These are phyloP conservation scores for Channa maculata DNA, from an alignment of 2,113 vertebrate species.

Conservation along the genomic window DNA sequence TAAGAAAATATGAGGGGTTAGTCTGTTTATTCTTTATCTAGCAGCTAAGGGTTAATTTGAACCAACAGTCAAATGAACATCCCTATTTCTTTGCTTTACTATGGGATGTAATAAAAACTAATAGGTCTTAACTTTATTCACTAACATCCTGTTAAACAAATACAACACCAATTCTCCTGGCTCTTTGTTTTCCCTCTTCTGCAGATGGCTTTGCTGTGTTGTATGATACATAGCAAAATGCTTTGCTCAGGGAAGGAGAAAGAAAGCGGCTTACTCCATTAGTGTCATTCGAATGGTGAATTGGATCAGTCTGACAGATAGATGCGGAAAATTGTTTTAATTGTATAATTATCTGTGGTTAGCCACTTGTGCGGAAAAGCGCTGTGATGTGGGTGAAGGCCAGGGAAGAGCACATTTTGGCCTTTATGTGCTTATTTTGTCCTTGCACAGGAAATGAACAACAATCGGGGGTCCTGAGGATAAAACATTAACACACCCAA, in stretches of 20 bases:
- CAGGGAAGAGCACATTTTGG: constrained; percentile 68
- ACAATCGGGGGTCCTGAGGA: constrained; percentile 75
- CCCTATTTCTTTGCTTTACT: constrained; percentile 46
- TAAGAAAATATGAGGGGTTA: constrained; percentile 69
- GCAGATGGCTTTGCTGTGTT: constrained; percentile 45
- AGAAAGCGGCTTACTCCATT: constrained; percentile 59
- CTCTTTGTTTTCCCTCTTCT: constrained; percentile 44
- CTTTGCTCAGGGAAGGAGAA: constrained; percentile 58
- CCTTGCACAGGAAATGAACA: constrained; percentile 76
- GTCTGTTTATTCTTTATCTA: constrained; percentile 25
- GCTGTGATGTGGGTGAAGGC: constrained; percentile 69
- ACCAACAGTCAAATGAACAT: constrained; percentile 64
- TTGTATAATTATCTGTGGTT: constrained; percentile 80
- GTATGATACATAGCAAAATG: constrained; percentile 47
- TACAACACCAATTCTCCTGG: constrained; percentile 26
- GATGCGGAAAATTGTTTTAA: constrained; percentile 82
- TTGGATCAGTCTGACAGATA: constrained; percentile 81
- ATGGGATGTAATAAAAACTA: constrained; percentile 43
- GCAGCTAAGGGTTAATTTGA: constrained; percentile 68
- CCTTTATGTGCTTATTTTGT: constrained; percentile 75
- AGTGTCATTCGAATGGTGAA: constrained; percentile 72
- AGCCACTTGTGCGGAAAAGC: constrained; percentile 75
- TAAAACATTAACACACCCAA: constrained; percentile 68
- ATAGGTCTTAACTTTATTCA: constrained; percentile 51
- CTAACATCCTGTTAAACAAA: constrained; percentile 70